phyloP scores from a whole-genome alignment of 2,113 vertebrate species.

The Seriola quinqueradiata region DNA sequence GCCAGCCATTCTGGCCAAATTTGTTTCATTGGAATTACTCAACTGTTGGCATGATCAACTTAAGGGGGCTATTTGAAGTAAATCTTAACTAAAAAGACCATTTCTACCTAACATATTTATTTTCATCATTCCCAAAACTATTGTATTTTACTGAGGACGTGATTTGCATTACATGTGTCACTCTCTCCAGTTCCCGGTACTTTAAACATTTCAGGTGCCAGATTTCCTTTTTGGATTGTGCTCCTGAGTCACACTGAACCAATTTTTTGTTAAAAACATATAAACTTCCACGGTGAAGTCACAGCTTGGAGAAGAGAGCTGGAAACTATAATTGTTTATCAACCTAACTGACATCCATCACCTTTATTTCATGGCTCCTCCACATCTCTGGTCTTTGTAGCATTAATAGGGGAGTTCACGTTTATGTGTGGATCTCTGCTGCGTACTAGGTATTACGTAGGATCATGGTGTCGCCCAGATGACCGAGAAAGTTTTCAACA shows the following conservation, averaged over 20 bases:
- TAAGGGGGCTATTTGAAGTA: conserved; percentile 57
- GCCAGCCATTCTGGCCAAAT: conserved; percentile 63
- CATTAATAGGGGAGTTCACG: conserved; percentile 13
- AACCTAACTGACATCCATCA: conserved; percentile 72
- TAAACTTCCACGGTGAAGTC: conserved; percentile 70
- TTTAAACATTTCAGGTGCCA: conserved; percentile 66
- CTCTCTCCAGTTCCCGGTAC: conserved; percentile 57
- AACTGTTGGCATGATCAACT: conserved; percentile 56
- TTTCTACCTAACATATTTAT: conserved; percentile 25
- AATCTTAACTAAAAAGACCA: conserved; percentile 34
- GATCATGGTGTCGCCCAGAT: conserved; percentile 23
- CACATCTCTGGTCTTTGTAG: conserved; percentile 56
- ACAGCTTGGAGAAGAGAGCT: conserved; percentile 68
- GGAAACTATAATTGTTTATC: conserved; percentile 76
- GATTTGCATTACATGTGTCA: conserved; percentile 57
- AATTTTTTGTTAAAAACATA: conserved; percentile 61
- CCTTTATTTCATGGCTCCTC: conserved; percentile 50
- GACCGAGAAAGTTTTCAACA: conserved; percentile 37
- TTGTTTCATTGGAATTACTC: conserved; percentile 73
- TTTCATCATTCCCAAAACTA: conserved; percentile 43
- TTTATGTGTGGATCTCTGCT: conserved; percentile 42
- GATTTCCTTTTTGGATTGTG: conserved; percentile 60
- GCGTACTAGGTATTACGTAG: conserved; percentile 24
- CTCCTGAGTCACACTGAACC: conserved; percentile 64
- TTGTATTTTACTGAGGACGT: conserved; percentile 45